Conservation (phyloP, 2,888 invertebrate genomes). For the Dicranocentrus wangi region DNA sequence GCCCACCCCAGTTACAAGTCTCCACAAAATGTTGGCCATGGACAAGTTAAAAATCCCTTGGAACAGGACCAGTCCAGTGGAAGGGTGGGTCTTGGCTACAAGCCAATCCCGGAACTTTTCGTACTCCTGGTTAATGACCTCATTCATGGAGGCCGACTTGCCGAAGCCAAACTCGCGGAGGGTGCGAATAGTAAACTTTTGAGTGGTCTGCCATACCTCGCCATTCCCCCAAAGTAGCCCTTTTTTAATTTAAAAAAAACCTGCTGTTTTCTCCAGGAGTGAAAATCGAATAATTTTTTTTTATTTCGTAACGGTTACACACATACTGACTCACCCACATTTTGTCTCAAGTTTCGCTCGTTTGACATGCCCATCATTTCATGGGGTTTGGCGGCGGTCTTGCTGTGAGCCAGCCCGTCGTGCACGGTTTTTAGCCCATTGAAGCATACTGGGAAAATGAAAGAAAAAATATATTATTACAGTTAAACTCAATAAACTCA, state of each 20-base stretch:
- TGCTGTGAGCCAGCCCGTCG: neutral
- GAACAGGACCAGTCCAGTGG: neutral
- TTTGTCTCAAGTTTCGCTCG: neutral
- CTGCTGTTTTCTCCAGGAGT: neutral
- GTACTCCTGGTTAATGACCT: conserved; percentile 40
- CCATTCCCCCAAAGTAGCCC: conserved; percentile 25
- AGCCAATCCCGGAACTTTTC: conserved; percentile 23
- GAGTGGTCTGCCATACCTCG: neutral
- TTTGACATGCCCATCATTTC: neutral
- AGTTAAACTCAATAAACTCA: no score
- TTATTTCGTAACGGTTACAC: no score
- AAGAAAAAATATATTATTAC: no score
- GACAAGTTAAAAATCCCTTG: conserved; percentile 17
- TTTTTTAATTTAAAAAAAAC: neutral
- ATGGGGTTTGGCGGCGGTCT: neutral
- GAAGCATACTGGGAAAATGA: neutral
- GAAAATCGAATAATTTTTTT: neutral
- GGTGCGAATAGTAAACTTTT: conserved; percentile 33
- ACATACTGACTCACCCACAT: no score
- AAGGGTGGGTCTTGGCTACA: neutral
- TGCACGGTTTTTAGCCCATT: neutral
- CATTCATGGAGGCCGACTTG: conserved; percentile 39
- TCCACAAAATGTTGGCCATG: conserved; percentile 41
- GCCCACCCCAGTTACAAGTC: conserved; percentile 40
- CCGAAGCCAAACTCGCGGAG: conserved; percentile 54